Evolutionary conservation across 2,888 invertebrate species (phyloP).

Genomic region (Ischnura elegans): DNA sequence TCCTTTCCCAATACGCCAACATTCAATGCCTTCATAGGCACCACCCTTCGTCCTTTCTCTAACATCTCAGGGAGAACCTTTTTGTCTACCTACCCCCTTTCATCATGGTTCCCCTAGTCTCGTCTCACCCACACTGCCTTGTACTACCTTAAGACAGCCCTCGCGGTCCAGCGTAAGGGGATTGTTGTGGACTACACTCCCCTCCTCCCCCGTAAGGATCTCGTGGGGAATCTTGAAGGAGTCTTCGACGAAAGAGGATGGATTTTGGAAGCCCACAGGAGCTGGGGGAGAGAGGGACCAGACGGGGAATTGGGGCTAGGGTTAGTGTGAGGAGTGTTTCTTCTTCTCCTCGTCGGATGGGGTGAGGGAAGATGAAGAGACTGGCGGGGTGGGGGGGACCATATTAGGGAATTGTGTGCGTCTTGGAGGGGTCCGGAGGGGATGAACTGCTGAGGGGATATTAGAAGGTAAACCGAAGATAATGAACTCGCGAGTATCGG

Average conservation of each 20-base stretch:
- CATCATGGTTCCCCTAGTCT: not conserved
- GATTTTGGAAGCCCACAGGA: not conserved
- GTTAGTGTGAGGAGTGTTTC: too few species aligned
- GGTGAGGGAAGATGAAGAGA: not conserved
- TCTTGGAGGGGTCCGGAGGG: conserved; percentile 55
- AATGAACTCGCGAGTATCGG: conserved; percentile 68
- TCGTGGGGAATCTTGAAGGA: conserved; percentile 11
- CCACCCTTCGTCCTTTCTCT: not conserved
- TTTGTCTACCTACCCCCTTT: not conserved
- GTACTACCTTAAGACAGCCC: not conserved
- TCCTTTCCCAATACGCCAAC: not conserved
- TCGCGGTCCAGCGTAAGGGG: not conserved
- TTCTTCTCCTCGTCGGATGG: too few species aligned
- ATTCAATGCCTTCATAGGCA: not conserved
- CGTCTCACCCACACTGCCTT: not conserved
- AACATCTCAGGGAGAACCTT: not conserved
- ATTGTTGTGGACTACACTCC: not conserved
- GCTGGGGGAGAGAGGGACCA: not conserved
- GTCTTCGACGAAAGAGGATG: not conserved
- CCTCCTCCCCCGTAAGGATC: not conserved
- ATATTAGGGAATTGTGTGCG: not conserved
- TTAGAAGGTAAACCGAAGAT: conserved; percentile 15
- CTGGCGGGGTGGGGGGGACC: not conserved
- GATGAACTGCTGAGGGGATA: conserved; percentile 30
- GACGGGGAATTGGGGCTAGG: not conserved